A percentile compares a stretch with the other conserved stretches of the same genome.
These are phyloP conservation scores for Amphimedon queenslandica DNA, from an alignment of 37 sponge, comb jelly and placozoan species.

Conservation along the genomic window DNA sequence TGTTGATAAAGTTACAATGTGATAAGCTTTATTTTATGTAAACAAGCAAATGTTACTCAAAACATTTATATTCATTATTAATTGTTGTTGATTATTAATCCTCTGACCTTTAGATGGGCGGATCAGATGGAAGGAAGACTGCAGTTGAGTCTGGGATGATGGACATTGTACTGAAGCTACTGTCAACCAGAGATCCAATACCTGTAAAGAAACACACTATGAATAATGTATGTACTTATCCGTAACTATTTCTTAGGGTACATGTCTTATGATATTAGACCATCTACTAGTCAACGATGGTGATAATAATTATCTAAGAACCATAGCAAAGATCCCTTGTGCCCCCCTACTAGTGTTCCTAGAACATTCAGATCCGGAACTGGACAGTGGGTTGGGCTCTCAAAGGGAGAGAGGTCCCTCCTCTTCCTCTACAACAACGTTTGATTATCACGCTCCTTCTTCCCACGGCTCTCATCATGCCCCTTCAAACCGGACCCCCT, in stretches of 20 bases:
- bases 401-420: not conserved
- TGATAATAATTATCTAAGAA: slow-evolving; percentile 58
- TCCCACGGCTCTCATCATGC: not conserved
- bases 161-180: slow-evolving; percentile 69
- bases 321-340: slow-evolving; percentile 64
- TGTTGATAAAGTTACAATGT: slow-evolving; percentile 1
- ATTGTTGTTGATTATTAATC: too few species aligned
- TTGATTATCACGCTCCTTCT: not conserved
- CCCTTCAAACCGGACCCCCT: not conserved
- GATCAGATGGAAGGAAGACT: slow-evolving; percentile 61
- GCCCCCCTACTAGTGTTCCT: slow-evolving; percentile 74
- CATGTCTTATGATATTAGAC: slow-evolving; percentile 66
- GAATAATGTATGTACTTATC: not conserved
- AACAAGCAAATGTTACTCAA: too few species aligned
- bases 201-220: slow-evolving; percentile 46
- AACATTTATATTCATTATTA: not conserved
- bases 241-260: slow-evolving; percentile 40
- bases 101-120: slow-evolving; percentile 53
- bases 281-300: slow-evolving; percentile 63
- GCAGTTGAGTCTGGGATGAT: slow-evolving; percentile 76
- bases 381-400: slow-evolving; percentile 28
- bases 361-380: slow-evolving; percentile 39
- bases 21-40: too few species aligned
- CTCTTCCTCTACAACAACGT: slow-evolving; percentile 4
- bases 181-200: slow-evolving; percentile 67